Evolutionary conservation across 2,113 vertebrate species (phyloP), one percentile per base, ranked within the genome.

Genomic region (Rhea americana): DNA sequence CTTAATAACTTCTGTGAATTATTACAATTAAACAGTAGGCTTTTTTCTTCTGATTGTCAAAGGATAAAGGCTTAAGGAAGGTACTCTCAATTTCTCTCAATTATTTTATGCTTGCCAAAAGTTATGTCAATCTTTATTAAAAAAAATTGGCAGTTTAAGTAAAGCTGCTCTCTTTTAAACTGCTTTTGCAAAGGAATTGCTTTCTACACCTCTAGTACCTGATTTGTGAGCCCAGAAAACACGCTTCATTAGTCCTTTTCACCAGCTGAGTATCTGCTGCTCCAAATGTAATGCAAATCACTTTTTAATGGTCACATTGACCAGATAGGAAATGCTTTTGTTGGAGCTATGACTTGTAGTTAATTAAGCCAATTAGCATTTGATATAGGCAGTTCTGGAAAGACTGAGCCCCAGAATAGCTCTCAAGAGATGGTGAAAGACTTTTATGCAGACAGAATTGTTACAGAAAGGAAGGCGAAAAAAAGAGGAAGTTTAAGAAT

Each of bases 291-390:
- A 94, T 93, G 95, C 93, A 97, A 97, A 97, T 97, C 85, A 95
- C 96, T 94, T 96, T 94, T 96, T 97, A 97, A 97, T 96, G 91
- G 91, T 93, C 91, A 93, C 92, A 93, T 85, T 95, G 93, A 93
- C 62, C 87, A 95, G 95, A 96, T 96, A 96, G 94, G 93, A 96
- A 96, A 93, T 72, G 87, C 91, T 95, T 96, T 96, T 96, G 91
- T 94, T 89, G 80, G 78, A 95, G 89, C 91, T 87, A 79, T 89
- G 93, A 84, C 95, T 96, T 92, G 90, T 67, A 91, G 90, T 96
- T 97, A 96, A 96, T 97, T 97, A 96, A 97, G 82, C 85, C 95
- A 97, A 97, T 97, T 97, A 96, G 90, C 82, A 87, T 94, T 86
- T 96, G 93, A 95, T 96, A 91, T 86, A 95, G 85, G 71, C 87